Evolutionary conservation across 2,888 invertebrate species (phyloP), one percentile per base, ranked within the genome.

Genomic region (Cryptocheilus praepositus): DNA sequence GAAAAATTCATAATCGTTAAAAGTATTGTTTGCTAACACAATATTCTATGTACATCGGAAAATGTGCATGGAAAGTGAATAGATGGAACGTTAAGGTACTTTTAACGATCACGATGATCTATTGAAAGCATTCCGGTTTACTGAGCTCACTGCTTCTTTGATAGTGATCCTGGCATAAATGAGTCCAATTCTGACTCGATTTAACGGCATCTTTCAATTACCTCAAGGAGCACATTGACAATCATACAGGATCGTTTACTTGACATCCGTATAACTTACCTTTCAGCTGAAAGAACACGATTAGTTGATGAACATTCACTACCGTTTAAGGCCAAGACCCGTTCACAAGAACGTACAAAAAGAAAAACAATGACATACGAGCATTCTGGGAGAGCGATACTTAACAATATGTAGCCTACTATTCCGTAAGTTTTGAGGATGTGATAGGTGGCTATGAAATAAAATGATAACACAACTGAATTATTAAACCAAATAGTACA

Each of bases 401-500:
- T 44, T 36, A 15, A 52, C 28, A 44, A 51, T 36, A 36, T 11
- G 36, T 36, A 64, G 5, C 3, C 43, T 16, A 54, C 3, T 19
- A 61, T 64, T 54, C 21, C 22, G 16, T 60, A 21, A 45, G n/a
- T 61, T 16, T 55, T 58, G 74, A 86, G 85, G 85, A 86, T 86
- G 85, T 83, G 81, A 85, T 80, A 83, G 85, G 85, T 85, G 77
- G 75, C 76, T 70, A 79, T 73, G 69, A 82, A 79, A 36, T 36
- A 75, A 81, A 83, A 83, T 81, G 79, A 83, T 81, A 82, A 80
- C 81, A 86, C 83, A 86, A 81, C 80, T 76, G 80, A 87, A 83
- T 88, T 86, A 85, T 88, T 88, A 85, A 88, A 88, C 85, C 86
- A 88, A 88, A 88, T 87, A 87, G 85, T 87, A 88, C 88, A 88